phyloP scores from a whole-genome alignment of 2,888 invertebrate genomes.

The Lasius platythorax region DNA sequence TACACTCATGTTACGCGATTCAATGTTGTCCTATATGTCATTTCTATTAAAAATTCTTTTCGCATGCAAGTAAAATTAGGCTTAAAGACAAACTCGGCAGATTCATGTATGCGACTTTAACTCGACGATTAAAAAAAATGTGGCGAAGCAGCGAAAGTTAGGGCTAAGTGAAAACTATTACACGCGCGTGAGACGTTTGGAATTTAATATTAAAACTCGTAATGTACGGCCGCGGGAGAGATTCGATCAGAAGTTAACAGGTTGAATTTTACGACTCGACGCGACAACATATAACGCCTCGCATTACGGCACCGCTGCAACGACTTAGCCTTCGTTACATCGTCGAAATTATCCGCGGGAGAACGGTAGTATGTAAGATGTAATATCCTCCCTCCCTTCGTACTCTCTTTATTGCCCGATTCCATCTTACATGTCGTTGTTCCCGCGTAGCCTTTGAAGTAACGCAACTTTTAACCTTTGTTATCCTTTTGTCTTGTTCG shows the following conservation, averaged over 20 bases:
- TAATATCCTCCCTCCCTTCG: not conserved
- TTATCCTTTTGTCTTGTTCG: not conserved
- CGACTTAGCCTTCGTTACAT: constrained; percentile 30
- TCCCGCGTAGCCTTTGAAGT: not conserved
- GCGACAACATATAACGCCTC: constrained; percentile 37
- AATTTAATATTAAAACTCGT: constrained; percentile 81
- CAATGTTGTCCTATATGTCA: not conserved
- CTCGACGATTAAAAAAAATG: constrained; percentile 23
- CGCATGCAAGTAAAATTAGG: not conserved
- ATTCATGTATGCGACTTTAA: not conserved
- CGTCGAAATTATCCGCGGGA: constrained; percentile 43
- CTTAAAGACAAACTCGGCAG: not conserved
- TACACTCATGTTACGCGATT: not conserved
- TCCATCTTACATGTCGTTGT: constrained; percentile 23
- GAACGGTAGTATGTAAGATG: not conserved
- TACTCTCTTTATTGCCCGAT: constrained; percentile 5
- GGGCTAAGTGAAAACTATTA: constrained; percentile 75
- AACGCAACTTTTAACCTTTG: constrained; percentile 26
- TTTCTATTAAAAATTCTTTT: not conserved
- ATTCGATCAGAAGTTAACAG: constrained; percentile 83
- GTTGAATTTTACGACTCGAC: constrained; percentile 77
- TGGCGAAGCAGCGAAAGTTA: not conserved
- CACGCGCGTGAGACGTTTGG: constrained; percentile 75
- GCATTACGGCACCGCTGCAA: constrained; percentile 16
- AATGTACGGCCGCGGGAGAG: constrained; percentile 78